A percentile compares a stretch with the other conserved stretches of the same genome.
phyloP scores from a whole-genome alignment of 1,140 invertebrate species.

The Ruditapes philippinarum region DNA sequence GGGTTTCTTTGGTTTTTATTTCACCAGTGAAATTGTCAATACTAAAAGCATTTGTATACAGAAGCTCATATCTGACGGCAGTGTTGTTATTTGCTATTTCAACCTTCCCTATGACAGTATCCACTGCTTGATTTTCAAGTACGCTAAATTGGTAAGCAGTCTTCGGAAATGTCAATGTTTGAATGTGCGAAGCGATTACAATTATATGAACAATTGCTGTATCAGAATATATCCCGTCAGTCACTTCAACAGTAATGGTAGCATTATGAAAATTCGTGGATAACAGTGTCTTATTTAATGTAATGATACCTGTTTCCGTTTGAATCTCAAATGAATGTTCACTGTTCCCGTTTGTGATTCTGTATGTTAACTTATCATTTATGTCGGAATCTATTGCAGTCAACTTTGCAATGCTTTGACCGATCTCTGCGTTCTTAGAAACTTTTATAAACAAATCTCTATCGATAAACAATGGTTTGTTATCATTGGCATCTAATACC shows the following conservation, averaged over 20 bases:
- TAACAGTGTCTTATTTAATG: slow-evolving; percentile 95
- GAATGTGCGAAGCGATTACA: slow-evolving; percentile 98
- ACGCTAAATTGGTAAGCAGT: slow-evolving; percentile 94
- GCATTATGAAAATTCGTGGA: slow-evolving; percentile 95
- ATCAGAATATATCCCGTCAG: slow-evolving; percentile 96
- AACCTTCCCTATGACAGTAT: slow-evolving; percentile 93
- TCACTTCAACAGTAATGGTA: slow-evolving; percentile 95
- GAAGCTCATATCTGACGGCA: slow-evolving; percentile 96
- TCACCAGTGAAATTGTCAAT: slow-evolving; percentile 97
- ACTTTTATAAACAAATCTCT: slow-evolving; percentile 72
- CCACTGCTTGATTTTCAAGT: slow-evolving; percentile 94
- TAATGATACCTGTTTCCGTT: slow-evolving; percentile 95
- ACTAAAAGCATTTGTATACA: slow-evolving; percentile 97
- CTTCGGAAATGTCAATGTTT: slow-evolving; percentile 88
- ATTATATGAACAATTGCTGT: slow-evolving; percentile 95
- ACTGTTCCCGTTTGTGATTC: slow-evolving; percentile 95
- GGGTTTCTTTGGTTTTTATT: slow-evolving; percentile 93
- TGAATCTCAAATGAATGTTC: slow-evolving; percentile 98
- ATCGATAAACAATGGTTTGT: slow-evolving; percentile 84
- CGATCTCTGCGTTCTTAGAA: slow-evolving; percentile 88
- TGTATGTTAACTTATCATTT: slow-evolving; percentile 97
- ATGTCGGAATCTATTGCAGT: slow-evolving; percentile 83
- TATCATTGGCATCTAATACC: slow-evolving; percentile 87
- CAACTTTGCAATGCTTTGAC: slow-evolving; percentile 91
- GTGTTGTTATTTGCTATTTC: slow-evolving; percentile 97